These are phyloP conservation scores for Eledone cirrhosa DNA, from an alignment of 2,888 invertebrate species.

Conservation along the genomic window DNA sequence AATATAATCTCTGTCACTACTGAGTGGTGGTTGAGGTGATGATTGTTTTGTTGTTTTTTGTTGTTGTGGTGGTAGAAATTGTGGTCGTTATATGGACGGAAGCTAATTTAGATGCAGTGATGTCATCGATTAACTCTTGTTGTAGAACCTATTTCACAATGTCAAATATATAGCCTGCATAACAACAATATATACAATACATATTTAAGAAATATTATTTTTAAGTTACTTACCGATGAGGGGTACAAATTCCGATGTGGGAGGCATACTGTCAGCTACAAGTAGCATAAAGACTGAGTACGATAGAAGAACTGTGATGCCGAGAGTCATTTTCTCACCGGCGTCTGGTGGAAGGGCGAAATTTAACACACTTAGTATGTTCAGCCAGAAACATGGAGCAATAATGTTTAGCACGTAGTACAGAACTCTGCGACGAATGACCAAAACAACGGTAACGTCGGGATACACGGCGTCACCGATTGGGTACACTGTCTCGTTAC, in stretches of 20 bases:
- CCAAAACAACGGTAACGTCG: constrained; percentile 68
- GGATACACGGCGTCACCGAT: constrained; percentile 59
- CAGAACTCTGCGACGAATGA: constrained; percentile 66
- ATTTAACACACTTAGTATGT: constrained; percentile 67
- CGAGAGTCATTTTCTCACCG: constrained; percentile 68
- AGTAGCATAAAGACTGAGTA: constrained; percentile 69
- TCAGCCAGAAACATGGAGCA: constrained; percentile 68
- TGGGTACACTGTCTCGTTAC: constrained; percentile 60
- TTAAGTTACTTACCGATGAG: constrained; percentile 64
- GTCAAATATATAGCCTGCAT: too few relatives aligned
- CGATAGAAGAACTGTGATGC: constrained; percentile 68
- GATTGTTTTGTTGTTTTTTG: too few relatives aligned
- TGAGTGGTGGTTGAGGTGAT: too few relatives aligned
- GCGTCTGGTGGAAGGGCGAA: constrained; percentile 68
- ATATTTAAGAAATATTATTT: too few relatives aligned
- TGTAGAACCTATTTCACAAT: too few relatives aligned
- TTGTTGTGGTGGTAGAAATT: too few relatives aligned
- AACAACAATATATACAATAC: too few relatives aligned
- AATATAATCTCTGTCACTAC: too few relatives aligned
- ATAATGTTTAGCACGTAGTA: constrained; percentile 66
- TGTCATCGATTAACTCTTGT: too few relatives aligned
- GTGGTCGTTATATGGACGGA: too few relatives aligned
- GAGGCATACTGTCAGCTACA: constrained; percentile 69
- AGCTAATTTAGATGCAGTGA: too few relatives aligned
- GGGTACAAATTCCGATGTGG: constrained; percentile 69